Conservation (phyloP, 1,140 invertebrate genomes). For the Augochlora pura region DNA sequence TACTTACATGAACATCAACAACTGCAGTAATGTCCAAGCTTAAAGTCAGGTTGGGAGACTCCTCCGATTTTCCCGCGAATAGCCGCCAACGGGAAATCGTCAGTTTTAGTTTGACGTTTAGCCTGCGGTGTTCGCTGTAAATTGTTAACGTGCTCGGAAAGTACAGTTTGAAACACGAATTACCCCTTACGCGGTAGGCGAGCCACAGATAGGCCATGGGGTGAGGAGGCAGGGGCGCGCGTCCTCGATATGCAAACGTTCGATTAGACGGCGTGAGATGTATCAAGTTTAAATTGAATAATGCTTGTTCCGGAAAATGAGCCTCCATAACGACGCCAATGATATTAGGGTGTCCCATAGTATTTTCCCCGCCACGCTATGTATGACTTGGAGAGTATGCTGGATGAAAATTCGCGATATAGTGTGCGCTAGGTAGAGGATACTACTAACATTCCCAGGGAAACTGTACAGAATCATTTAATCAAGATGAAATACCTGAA, state of each 20-base stretch:
- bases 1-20: background rate
- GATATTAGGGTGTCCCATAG: no score
- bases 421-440: no score
- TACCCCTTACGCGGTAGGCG: background rate
- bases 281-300: slow-evolving; percentile 70
- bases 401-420: no score
- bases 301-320: slow-evolving; percentile 62
- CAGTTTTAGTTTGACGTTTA: background rate
- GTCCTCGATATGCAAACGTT: slow-evolving; percentile 47
- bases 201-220: background rate
- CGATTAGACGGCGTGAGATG: slow-evolving; percentile 46
- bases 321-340: slow-evolving; percentile 62
- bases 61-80: background rate
- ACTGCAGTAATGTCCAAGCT: background rate
- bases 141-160: slow-evolving; percentile 23
- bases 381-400: no score
- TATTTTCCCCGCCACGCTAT: no score
- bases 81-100: background rate
- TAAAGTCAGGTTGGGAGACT: background rate
- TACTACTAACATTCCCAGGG: no score
- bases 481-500: no score
- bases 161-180: slow-evolving; percentile 43
- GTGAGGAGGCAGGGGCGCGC: background rate
- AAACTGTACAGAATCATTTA: no score
- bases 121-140: background rate